Conservation (phyloP, 2,797 vertebrate species). For the Sebastes diaconus region DNA sequence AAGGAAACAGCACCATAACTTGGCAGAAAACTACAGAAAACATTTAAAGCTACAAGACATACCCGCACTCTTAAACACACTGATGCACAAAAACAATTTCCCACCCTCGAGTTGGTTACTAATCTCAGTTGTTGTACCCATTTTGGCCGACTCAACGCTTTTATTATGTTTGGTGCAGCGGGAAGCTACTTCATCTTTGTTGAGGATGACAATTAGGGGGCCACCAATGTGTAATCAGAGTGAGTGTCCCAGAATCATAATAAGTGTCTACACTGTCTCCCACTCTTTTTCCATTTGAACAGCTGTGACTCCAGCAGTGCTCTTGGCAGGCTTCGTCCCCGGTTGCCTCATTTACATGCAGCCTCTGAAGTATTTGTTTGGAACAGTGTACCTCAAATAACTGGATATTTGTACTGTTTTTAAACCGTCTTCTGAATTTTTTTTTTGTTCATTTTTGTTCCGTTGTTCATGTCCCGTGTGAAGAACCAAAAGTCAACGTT, state of each 20-base stretch:
- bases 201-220: constrained; percentile 64
- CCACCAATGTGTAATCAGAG: constrained; percentile 69
- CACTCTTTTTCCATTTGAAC: constrained; percentile 64
- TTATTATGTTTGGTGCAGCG: constrained; percentile 48
- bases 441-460: not conserved
- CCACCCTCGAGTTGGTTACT: constrained; percentile 11
- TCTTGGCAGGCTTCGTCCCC: constrained; percentile 65
- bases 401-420: constrained; percentile 14
- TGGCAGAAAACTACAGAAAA: constrained; percentile 10
- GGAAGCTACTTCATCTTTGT: constrained; percentile 60
- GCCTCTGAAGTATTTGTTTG: constrained; percentile 57
- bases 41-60: not conserved
- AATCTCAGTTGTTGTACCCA: constrained; percentile 24
- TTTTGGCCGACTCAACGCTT: constrained; percentile 32
- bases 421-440: not conserved
- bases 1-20: constrained; percentile 23
- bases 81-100: not conserved
- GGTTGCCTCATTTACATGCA: constrained; percentile 61
- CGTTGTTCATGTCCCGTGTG: too few species aligned
- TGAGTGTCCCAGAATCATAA: constrained; percentile 66
- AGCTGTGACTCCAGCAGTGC: constrained; percentile 73
- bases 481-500: too few species aligned
- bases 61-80: too few species aligned
- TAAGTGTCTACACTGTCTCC: constrained; percentile 60
- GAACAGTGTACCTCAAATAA: constrained; percentile 41